Base-by-base conservation (phyloP, 2,797 vertebrate genomes). In the Anisognathus igniventris region DNA sequence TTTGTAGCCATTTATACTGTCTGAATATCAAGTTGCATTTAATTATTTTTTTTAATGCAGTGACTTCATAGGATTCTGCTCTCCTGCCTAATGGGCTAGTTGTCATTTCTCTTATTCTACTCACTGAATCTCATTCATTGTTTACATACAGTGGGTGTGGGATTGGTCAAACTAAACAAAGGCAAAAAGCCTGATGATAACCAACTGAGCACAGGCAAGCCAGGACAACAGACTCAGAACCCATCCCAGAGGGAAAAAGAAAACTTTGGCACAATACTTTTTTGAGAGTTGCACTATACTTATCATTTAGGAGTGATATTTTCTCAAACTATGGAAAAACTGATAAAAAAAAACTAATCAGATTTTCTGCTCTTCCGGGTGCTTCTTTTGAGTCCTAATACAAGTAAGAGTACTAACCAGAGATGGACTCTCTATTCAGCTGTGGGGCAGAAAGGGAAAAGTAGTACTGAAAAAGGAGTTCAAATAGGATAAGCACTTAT, bases 121-220 rank as follows among this genome's bases (percentile, higher is more conserved):
- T 35, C 64, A 56, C 40, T 64, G 48, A 90, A 67, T 31, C 22
- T 82, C 66, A 58, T n/a, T 70, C 67, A 73, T 4, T 77, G 77
- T 95, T 95, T 95, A 94, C 83, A 92, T 48, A 82, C 48, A 62
- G 77, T 45, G 48, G 72, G 58, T 57, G 71, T 74, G 61, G 74
- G 80, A 84, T 51, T 85, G 92, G 74, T 94, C 85, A 86, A 90
- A 77, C 39, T 37, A 79, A 93, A 87, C 65, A 92, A 92, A 91
- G 75, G 27, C 64, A 33, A 67, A 90, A 75, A 66, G 40, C 62
- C 76, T 94, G 76, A 60, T 60, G 88, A 88, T 81, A 93, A 88
- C 21, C 42, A 62, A 83, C 35, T 23, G 40, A 83, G 40, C n/a
- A 72, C 0, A 1, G 65, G 76, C 80, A 88, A 68, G 70, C 71